phyloP scores from a whole-genome alignment of 2,888 invertebrate species.

The Pseudanteris insignis region DNA sequence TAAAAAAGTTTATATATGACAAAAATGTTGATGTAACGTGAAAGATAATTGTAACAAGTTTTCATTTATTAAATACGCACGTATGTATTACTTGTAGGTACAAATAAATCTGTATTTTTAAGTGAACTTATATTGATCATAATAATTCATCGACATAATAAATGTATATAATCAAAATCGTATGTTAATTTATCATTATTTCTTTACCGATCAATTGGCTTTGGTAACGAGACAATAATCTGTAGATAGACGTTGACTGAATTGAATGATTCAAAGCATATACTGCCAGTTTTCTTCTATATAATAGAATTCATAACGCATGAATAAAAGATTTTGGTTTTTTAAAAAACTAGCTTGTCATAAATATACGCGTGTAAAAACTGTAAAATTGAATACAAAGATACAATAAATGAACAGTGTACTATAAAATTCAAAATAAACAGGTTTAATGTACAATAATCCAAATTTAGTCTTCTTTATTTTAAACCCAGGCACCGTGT shows the following conservation, averaged over 20 bases:
- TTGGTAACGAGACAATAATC: conserved; percentile 45
- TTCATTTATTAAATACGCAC: no score
- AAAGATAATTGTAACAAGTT: no score
- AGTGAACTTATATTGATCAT: no score
- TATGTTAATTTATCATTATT: conserved; percentile 19
- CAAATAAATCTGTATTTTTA: no score
- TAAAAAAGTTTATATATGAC: no score
- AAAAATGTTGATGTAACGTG: no score
- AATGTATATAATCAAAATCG: conserved; percentile 19
- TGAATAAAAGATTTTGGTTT: conserved; percentile 10
- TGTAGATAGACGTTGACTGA: conserved; percentile 32
- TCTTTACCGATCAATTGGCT: no score
- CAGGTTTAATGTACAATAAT: conserved; percentile 29
- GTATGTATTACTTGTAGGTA: no score
- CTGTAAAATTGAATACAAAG: conserved; percentile 34
- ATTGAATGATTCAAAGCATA: conserved; percentile 23
- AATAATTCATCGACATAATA: no score
- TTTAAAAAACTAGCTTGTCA: conserved; percentile 19
- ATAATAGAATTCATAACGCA: conserved; percentile 4
- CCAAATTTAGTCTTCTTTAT: no score
- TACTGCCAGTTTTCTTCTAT: conserved; percentile 32
- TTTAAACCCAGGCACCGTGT: no score
- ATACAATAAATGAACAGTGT: conserved; percentile 31
- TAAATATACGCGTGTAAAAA: conserved; percentile 26
- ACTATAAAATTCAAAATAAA: conserved; percentile 39